Percentiles rank a stretch among this genome's conserved stretches.
phyloP scores from a whole-genome alignment of 2,888 invertebrate genomes.

The Hydriomena furcata region DNA sequence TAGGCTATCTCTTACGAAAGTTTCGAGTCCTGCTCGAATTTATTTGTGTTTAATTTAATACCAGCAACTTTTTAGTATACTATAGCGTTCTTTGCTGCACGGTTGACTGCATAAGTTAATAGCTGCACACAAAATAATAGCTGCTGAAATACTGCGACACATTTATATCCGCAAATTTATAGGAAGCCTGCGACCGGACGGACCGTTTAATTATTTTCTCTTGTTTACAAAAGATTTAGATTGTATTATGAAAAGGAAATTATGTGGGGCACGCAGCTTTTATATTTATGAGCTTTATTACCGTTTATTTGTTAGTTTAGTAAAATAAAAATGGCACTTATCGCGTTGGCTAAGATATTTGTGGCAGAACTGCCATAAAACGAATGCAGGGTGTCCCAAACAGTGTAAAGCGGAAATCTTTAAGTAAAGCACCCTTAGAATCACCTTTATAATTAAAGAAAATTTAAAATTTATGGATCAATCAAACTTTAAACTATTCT shows the following conservation, averaged over 20 bases:
- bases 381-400: no score
- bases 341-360: neutral
- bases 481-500: no score
- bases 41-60: no score
- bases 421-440: no score
- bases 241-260: constrained; percentile 31
- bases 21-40: no score
- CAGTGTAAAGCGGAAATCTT: no score
- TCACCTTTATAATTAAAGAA: no score
- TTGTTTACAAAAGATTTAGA: constrained; percentile 70
- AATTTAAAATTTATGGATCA: no score
- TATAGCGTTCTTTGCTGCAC: constrained; percentile 49
- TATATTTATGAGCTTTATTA: constrained; percentile 17
- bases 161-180: constrained; percentile 64
- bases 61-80: neutral
- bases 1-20: no score
- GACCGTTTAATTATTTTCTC: constrained; percentile 68
- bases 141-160: constrained; percentile 65
- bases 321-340: constrained; percentile 6
- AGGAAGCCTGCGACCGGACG: constrained; percentile 51
- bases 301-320: constrained; percentile 9
- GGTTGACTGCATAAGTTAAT: constrained; percentile 64
- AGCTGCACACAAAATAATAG: constrained; percentile 65
- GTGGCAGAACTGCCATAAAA: neutral
- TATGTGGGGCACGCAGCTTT: constrained; percentile 28